These are phyloP conservation scores for Pipistrellus pygmaeus DNA, from an alignment of 2,797 vertebrate species.

Conservation along the genomic window DNA sequence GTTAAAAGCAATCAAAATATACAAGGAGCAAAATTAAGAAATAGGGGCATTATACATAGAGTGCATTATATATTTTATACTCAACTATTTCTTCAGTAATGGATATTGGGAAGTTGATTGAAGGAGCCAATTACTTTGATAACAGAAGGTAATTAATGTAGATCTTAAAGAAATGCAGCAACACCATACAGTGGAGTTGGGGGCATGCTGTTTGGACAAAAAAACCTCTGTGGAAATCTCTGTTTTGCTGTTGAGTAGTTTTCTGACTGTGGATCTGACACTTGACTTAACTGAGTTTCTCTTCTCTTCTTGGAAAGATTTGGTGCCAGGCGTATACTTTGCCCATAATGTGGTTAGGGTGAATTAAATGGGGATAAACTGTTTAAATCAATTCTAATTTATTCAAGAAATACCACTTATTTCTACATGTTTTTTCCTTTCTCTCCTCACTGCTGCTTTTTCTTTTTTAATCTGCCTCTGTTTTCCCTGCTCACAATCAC, in stretches of 20 bases:
- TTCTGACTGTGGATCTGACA: not conserved
- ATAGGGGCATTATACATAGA: not conserved
- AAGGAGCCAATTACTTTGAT: not conserved
- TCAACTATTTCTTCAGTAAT: not conserved
- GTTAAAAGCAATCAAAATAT: not conserved
- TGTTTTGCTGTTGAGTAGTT: not conserved
- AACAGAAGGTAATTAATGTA: not conserved
- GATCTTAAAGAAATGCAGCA: not conserved
- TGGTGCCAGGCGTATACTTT: not conserved
- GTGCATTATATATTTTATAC: too few relatives aligned
- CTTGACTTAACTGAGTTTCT: too few relatives aligned
- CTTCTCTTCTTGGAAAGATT: not conserved
- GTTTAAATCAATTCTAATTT: not conserved
- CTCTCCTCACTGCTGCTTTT: not conserved
- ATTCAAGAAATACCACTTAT: not conserved
- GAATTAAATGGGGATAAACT: not conserved
- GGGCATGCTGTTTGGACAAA: too few relatives aligned
- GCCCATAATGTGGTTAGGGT: not conserved
- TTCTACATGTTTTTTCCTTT: not conserved
- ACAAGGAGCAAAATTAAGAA: not conserved
- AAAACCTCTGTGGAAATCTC: not conserved
- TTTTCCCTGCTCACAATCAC: not conserved
- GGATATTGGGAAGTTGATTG: not conserved
- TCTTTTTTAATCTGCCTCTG: accelerated
- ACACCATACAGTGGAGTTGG: too few relatives aligned